A percentile compares a stretch with the other conserved stretches of the same genome.
Evolutionary conservation across 2,888 invertebrate species (phyloP).

Genomic region (Lasioglossum oenotherae): DNA sequence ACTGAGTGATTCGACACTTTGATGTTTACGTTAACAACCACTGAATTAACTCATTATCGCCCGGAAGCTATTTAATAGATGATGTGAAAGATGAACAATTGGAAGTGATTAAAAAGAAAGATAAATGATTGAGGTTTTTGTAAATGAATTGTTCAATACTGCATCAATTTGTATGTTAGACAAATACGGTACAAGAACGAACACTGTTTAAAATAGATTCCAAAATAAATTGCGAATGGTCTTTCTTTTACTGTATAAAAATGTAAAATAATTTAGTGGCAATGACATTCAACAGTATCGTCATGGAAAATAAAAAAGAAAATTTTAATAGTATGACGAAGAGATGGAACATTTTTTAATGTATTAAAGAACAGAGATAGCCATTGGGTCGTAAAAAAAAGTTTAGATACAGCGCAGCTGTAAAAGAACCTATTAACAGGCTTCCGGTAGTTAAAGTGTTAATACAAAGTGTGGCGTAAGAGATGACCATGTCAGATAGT

Average conservation of each 20-base stretch:
- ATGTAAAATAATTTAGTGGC: neutral
- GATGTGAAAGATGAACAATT: neutral
- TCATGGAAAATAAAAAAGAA: neutral
- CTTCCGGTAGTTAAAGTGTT: neutral
- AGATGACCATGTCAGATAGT: neutral
- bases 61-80: neutral
- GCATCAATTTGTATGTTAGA: neutral
- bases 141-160: neutral
- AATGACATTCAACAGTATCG: neutral
- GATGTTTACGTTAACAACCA: neutral
- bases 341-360: neutral
- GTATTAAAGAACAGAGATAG: neutral
- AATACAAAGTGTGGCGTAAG: neutral
- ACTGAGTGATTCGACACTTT: neutral
- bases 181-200: neutral
- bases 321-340: neutral
- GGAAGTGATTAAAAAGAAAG: neutral
- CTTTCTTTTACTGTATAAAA: neutral
- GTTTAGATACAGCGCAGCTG: neutral
- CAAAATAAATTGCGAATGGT: too few species aligned
- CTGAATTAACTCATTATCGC: neutral
- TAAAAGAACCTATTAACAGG: neutral
- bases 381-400: neutral
- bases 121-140: neutral
- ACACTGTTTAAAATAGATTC: too few species aligned